These are phyloP conservation scores for Hirtodrosophila histrioides DNA, from an alignment of 2,888 invertebrate species.

Conservation along the genomic window DNA sequence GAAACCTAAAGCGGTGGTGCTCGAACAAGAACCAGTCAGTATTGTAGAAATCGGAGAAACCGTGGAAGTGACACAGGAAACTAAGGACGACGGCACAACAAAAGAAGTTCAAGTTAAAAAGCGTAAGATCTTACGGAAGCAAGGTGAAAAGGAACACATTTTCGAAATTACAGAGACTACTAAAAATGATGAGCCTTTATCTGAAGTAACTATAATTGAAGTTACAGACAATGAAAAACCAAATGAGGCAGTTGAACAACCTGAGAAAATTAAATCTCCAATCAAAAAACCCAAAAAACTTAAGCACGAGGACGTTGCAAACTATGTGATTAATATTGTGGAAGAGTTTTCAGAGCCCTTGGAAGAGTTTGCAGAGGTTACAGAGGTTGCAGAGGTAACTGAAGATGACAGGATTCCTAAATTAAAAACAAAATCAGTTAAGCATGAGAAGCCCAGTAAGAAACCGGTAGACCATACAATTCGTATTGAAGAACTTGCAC, in stretches of 20 bases:
- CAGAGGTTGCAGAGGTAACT: neutral
- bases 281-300: slow-evolving; percentile 48
- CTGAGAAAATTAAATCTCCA: too few species aligned
- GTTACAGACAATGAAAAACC: slow-evolving; percentile 40
- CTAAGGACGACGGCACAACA: slow-evolving; percentile 78
- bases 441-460: slow-evolving; percentile 34
- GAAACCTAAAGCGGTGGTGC: slow-evolving; percentile 84
- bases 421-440: slow-evolving; percentile 27
- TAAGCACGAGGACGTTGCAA: slow-evolving; percentile 62
- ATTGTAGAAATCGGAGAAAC: slow-evolving; percentile 68
- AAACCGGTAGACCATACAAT: slow-evolving; percentile 48
- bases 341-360: slow-evolving; percentile 46
- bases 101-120: slow-evolving; percentile 83
- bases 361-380: neutral
- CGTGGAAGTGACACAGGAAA: slow-evolving; percentile 67
- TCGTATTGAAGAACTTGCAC: slow-evolving; percentile 68
- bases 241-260: too few species aligned
- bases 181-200: slow-evolving; percentile 81
- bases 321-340: slow-evolving; percentile 69
- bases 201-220: slow-evolving; percentile 79
- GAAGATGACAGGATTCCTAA: slow-evolving; percentile 20
- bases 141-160: slow-evolving; percentile 83
- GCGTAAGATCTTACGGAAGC: slow-evolving; percentile 83
- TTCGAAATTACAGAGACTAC: slow-evolving; percentile 84
- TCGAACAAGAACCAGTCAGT: slow-evolving; percentile 66